Evolutionary conservation across 2,113 vertebrate genomes (phyloP).

Genomic region (Oceanites oceanicus): DNA sequence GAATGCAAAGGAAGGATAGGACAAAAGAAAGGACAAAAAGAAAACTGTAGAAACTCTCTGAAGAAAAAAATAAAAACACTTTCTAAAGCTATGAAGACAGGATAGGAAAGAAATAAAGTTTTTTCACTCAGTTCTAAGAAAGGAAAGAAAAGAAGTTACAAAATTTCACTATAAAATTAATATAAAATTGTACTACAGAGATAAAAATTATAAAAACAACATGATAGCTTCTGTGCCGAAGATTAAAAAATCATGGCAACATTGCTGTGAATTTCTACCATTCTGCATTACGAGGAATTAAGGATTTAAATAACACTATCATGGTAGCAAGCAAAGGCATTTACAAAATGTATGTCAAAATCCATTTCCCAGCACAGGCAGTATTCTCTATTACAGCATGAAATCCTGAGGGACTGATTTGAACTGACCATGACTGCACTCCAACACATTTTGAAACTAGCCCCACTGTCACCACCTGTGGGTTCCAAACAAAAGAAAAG

Average conservation of each 20-base stretch:
- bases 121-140: neutral
- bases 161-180: neutral
- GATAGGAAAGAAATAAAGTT: neutral
- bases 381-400: neutral
- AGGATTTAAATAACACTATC: neutral
- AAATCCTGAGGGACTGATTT: neutral
- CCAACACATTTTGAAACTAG: neutral
- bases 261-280: neutral
- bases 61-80: neutral
- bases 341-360: constrained; percentile 2
- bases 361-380: neutral
- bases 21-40: neutral
- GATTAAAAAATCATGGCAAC: neutral
- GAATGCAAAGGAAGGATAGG: neutral
- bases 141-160: neutral
- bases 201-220: neutral
- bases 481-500: neutral
- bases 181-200: neutral
- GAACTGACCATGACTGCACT: neutral
- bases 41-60: neutral
- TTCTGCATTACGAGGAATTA: neutral
- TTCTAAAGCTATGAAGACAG: neutral
- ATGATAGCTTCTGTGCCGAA: neutral
- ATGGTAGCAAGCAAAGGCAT: neutral
- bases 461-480: neutral